Evolutionary conservation across 2,113 vertebrate genomes (phyloP).

Genomic region (Tachysurus vachellii): DNA sequence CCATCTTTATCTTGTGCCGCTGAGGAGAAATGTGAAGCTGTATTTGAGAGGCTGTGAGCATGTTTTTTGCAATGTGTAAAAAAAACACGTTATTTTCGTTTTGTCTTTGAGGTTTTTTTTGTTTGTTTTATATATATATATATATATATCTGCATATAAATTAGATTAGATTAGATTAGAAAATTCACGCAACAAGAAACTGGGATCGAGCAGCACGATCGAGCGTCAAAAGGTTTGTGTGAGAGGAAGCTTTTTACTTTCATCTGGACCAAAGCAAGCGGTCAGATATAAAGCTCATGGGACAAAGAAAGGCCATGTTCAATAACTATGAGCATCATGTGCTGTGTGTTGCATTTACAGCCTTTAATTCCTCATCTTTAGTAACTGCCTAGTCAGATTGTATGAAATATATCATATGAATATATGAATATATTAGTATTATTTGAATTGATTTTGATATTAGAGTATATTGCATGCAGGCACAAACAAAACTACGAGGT

Average conservation of each 20-base stretch:
- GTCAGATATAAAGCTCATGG: neutral
- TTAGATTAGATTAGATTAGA: too few relatives aligned
- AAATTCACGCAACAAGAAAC: neutral
- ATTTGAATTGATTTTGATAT: too few relatives aligned
- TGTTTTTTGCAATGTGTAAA: neutral
- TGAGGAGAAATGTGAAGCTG: neutral
- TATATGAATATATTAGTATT: too few relatives aligned
- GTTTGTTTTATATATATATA: neutral
- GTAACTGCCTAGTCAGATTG: neutral
- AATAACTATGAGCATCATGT: neutral
- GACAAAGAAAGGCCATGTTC: neutral
- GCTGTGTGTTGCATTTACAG: neutral
- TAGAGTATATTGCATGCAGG: neutral
- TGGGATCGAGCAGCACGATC: neutral
- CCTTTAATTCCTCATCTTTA: neutral
- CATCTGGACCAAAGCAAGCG: neutral
- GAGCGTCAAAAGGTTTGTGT: neutral
- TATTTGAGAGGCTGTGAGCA: neutral
- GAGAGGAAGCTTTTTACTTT: neutral
- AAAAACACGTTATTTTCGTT: neutral
- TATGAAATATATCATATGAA: neutral
- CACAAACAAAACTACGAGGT: neutral
- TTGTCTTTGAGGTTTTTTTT: neutral
- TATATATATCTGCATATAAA: neutral
- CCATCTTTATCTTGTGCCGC: conserved; percentile 1